Percentiles rank a stretch among this genome's conserved stretches.
Conservation (phyloP, 2,797 vertebrate species). For the Vireo griseus region DNA sequence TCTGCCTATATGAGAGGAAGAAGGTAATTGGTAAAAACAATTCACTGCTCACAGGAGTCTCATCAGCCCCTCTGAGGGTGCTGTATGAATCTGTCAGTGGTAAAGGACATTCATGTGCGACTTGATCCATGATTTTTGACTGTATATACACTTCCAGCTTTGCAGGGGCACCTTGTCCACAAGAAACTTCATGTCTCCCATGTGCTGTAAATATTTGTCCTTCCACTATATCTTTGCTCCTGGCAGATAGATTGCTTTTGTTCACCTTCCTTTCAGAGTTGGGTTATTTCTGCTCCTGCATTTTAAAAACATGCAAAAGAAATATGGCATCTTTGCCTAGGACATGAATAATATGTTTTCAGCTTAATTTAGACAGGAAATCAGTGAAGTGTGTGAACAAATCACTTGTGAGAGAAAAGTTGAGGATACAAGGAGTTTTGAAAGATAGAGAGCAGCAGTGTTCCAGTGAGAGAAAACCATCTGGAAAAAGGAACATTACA, state of each 20-base stretch:
- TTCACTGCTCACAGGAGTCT: background rate
- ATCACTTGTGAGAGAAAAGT: background rate
- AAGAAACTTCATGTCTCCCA: background rate
- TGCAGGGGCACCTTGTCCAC: background rate
- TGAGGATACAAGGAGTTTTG: background rate
- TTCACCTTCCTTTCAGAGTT: background rate
- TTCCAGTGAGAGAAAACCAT: background rate
- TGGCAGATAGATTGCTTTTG: background rate
- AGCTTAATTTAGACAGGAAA: background rate
- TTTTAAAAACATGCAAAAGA: background rate
- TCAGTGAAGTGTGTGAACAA: background rate
- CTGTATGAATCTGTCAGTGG: background rate
- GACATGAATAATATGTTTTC: background rate
- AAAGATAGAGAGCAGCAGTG: constrained; percentile 58
- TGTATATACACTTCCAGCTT: background rate
- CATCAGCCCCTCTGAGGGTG: background rate
- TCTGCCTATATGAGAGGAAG: fast-evolving
- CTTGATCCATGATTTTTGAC: background rate
- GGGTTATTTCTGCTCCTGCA: background rate
- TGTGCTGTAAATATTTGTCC: background rate
- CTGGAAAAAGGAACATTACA: background rate
- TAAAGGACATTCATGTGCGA: background rate
- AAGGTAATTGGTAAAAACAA: background rate
- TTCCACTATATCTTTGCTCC: background rate
- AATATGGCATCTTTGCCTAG: background rate